Evolutionary conservation across 2,888 invertebrate genomes (phyloP), one percentile per base, ranked within the genome.

Genomic region (Bugula neritina): DNA sequence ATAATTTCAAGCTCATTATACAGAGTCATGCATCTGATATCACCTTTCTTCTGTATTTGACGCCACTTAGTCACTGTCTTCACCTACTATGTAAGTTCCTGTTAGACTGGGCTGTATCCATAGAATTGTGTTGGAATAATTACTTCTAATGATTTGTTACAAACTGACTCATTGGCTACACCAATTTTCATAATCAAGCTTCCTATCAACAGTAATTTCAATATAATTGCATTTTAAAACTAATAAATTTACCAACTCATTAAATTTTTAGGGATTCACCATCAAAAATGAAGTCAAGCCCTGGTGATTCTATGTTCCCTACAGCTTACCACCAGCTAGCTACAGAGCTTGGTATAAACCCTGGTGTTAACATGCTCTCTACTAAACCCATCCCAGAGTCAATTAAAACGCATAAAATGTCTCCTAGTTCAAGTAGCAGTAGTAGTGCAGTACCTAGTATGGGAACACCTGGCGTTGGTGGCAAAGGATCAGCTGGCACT

Each of bases 311-410:
- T 31, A 27, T 63, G 34, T 83, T 79, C 74, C 82, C 82, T 25
- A 83, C 83, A 10, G 80, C 79, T 35, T 83, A 83, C 92, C 27
- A 95, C 93, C 93, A 92, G 92, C 79, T 89, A 91, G 78, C 94
- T 92, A 84, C 86, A 93, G 79, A 95, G 92, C 84, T 92, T 57
- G 79, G 79, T 52, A 79, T 79, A 74, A 78, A 70, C n/a, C 73
- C 29, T 21, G 72, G 63, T 1, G 3, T 52, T 43, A 23, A 10
- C 43, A 5, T 58, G 27, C 52, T 43, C 1, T 31, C 43, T 10
- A 25, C n/a, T 23, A 23, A 31, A 23, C 23, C 52, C 3, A 10
- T 23, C 10, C 35, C 43, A 43, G 17, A n/a, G 5, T 23, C 70
- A 25, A 54, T 25, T 5, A 54, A 54, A 17, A 29, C 52, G 2